Conservation (phyloP, 2,888 invertebrate species). For the Troides aeacus region DNA sequence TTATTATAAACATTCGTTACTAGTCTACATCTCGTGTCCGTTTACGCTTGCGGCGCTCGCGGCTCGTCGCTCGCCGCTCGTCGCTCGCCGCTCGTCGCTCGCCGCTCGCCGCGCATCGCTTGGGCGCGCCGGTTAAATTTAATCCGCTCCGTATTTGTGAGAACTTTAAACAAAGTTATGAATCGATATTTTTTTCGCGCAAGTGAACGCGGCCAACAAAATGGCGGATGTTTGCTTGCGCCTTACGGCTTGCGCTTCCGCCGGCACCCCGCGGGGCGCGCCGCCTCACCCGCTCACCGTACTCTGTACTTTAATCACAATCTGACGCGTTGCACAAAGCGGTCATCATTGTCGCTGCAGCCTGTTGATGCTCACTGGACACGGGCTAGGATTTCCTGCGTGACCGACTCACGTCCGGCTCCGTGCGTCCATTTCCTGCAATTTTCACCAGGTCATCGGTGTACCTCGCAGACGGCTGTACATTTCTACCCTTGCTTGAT, state of each 20-base stretch:
- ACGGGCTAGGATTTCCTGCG: no score
- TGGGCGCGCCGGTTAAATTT: constrained; percentile 36
- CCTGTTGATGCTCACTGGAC: no score
- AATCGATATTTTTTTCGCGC: constrained; percentile 42
- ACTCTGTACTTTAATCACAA: background rate
- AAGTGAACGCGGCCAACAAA: constrained; percentile 14
- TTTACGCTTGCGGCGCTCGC: constrained; percentile 28
- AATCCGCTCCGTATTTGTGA: constrained; percentile 53
- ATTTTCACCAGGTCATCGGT: no score
- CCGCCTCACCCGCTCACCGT: constrained; percentile 1
- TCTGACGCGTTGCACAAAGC: no score
- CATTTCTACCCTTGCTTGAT: no score
- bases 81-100: background rate
- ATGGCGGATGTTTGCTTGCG: constrained; percentile 36
- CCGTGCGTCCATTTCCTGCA: no score
- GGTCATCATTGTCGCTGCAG: no score
- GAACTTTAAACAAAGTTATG: constrained; percentile 73
- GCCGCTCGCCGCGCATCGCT: constrained; percentile 32
- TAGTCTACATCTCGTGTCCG: background rate
- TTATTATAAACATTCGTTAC: no score
- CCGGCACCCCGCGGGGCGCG: constrained; percentile 8
- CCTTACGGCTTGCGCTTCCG: constrained; percentile 26
- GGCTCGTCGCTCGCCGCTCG: no score
- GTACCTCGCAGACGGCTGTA: no score
- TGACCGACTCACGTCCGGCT: no score